Evolutionary conservation across 2,113 vertebrate species (phyloP).

Genomic region (Clarias macrocephalus): DNA sequence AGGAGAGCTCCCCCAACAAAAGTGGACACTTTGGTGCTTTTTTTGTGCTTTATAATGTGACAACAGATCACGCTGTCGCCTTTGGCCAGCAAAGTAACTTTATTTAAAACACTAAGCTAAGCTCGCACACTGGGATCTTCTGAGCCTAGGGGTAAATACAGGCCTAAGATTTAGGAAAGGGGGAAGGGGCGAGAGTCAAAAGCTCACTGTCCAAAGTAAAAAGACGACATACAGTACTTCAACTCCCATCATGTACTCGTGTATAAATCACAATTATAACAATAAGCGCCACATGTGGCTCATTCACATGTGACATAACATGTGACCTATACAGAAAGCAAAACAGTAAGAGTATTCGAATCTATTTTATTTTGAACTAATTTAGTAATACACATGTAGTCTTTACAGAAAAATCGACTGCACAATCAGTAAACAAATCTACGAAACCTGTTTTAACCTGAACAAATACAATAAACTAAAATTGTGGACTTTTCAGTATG

Average conservation of each 20-base stretch:
- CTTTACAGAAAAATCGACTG: background rate
- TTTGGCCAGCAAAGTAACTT: background rate
- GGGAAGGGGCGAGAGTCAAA: background rate
- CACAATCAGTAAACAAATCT: background rate
- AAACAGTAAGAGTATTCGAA: background rate
- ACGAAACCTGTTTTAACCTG: too few relatives aligned
- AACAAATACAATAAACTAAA: too few relatives aligned
- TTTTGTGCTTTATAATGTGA: background rate
- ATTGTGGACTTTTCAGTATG: too few relatives aligned
- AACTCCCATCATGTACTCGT: background rate
- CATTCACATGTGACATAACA: background rate
- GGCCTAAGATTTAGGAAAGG: background rate
- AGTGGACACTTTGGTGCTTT: background rate
- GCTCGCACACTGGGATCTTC: background rate
- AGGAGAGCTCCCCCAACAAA: background rate
- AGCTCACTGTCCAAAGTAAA: too few relatives aligned
- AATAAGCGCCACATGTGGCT: background rate
- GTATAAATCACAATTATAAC: background rate
- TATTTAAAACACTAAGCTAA: background rate
- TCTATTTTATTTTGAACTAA: background rate
- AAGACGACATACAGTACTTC: background rate
- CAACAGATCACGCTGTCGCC: background rate
- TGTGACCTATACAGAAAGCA: background rate
- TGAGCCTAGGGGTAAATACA: background rate
- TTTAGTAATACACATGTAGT: background rate